Base-by-base conservation (phyloP, 1,140 invertebrate species). In the Sminthurides bifidus region DNA sequence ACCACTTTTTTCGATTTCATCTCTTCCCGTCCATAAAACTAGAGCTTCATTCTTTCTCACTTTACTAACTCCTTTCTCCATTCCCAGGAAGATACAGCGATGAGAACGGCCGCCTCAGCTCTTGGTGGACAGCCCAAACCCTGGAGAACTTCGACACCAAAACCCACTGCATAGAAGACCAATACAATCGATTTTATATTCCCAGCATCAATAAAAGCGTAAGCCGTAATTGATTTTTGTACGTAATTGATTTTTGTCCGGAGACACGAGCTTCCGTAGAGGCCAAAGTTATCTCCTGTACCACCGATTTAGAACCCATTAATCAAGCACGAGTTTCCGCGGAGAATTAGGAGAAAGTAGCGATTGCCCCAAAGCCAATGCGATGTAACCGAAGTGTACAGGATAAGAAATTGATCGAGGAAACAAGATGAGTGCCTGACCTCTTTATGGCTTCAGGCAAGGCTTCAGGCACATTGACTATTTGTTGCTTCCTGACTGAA, bases 51-150 rank as follows among this genome's bases (percentile, higher is more conserved):
- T 35, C 15, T 35, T 12, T n/a, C 10, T 12, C 10, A 35, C n/a
- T 6, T 29, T 8, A 56, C 10, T 3, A n/a, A 2, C 14, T 24
- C 17, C 27, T 43, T 55, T 38, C 14, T 43, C 5, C 2, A 41
- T 10, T 33, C 21, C n/a, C 41, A 52, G 46, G 40, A 15, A 30
- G 40, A n/a, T 12, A 54, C 35, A 17, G 33, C 17, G 19, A 41
- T 48, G 56, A 2, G 12, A 15, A 51, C 15, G 56, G 56, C 2
- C 30, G 19, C 27, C 15, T 58, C 19, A 29, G 27, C 12, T 3
- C 14, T 6, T 58, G 56, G 56, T 58, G 56, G 56, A 49, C 54
- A 15, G 17, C 33, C 15, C 10, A 58, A 6, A 58, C 56, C 33
- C 12, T 41, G 5, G 40, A 30, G 29, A 46, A 53, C n/a, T 58